phyloP scores from a whole-genome alignment of 2,888 invertebrate genomes.

The Ichneumoninae sp. region DNA sequence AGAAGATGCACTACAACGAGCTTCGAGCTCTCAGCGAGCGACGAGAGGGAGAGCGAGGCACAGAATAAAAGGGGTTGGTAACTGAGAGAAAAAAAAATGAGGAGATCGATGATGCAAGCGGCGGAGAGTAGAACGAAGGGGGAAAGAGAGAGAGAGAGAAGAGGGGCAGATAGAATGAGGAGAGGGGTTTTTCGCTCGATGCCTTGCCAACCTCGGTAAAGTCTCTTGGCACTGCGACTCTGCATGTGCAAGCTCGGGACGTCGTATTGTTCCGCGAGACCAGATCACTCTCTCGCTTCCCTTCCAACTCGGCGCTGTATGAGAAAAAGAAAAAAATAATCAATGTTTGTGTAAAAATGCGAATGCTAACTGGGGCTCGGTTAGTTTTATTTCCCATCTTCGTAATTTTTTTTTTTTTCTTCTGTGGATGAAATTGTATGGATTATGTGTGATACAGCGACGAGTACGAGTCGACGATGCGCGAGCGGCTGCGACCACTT shows the following conservation, averaged over 20 bases:
- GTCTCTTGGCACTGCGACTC: constrained; percentile 42
- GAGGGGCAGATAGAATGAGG: background rate
- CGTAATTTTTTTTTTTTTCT: background rate
- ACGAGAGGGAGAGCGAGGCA: constrained; percentile 14
- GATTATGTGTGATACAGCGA: background rate
- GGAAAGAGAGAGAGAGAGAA: background rate
- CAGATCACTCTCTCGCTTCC: constrained; percentile 41
- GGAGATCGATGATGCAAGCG: constrained; percentile 66
- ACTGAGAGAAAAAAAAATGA: constrained; percentile 52
- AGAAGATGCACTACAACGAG: constrained; percentile 58
- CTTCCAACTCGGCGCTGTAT: constrained; percentile 1
- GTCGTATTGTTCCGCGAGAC: constrained; percentile 56
- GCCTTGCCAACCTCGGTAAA: constrained; percentile 40
- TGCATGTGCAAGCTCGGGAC: constrained; percentile 43
- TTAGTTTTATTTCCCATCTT: background rate
- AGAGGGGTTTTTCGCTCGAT: constrained; percentile 30
- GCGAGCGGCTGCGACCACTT: constrained; percentile 54
- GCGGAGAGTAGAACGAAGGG: constrained; percentile 8
- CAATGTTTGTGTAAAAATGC: constrained; percentile 35
- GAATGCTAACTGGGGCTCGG: background rate
- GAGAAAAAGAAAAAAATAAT: constrained; percentile 27
- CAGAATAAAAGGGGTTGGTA: constrained; percentile 56
- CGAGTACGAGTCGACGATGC: constrained; percentile 24
- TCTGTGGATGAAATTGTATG: background rate
- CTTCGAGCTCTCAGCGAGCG: constrained; percentile 5